Percentiles rank a stretch among this genome's conserved stretches.
Evolutionary conservation across 2,888 invertebrate genomes (phyloP).

Genomic region (Diogma glabrata): DNA sequence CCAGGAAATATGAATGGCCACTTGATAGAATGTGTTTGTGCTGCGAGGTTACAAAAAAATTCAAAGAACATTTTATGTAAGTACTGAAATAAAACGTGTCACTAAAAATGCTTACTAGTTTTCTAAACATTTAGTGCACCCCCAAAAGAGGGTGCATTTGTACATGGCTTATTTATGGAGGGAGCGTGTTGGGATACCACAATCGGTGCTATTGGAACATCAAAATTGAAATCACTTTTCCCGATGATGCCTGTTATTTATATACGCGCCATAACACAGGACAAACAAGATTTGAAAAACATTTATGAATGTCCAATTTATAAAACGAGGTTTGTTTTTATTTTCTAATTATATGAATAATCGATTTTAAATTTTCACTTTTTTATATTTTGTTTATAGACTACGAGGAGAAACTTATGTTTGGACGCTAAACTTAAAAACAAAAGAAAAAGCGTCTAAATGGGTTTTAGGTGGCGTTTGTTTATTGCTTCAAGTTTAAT

Average conservation of each 20-base stretch:
- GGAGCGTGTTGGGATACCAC: conserved; percentile 86
- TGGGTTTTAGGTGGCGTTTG: conserved; percentile 90
- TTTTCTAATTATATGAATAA: not conserved
- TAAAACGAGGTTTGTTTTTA: conserved; percentile 52
- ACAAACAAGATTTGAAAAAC: conserved; percentile 78
- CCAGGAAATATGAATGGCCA: conserved; percentile 91
- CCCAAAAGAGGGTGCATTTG: conserved; percentile 84
- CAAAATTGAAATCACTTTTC: conserved; percentile 78
- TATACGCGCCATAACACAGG: conserved; percentile 74
- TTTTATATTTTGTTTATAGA: conserved; percentile 26
- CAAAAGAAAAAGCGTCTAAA: conserved; percentile 76
- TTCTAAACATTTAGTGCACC: conserved; percentile 56
- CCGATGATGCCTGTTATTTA: conserved; percentile 84
- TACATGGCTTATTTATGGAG: conserved; percentile 84
- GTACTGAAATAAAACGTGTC: too few species aligned
- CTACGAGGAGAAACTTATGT: conserved; percentile 81
- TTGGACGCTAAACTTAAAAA: conserved; percentile 89
- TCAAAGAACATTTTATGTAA: conserved; percentile 69
- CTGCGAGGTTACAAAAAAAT: conserved; percentile 89
- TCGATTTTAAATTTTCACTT: not conserved
- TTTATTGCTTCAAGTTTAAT: conserved; percentile 53
- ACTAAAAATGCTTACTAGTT: too few species aligned
- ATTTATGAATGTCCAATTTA: conserved; percentile 91
- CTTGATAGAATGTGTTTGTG: conserved; percentile 91
- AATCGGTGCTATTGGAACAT: conserved; percentile 67